Evolutionary conservation across 2,797 vertebrate genomes (phyloP).

Genomic region (Spheniscus humboldti): DNA sequence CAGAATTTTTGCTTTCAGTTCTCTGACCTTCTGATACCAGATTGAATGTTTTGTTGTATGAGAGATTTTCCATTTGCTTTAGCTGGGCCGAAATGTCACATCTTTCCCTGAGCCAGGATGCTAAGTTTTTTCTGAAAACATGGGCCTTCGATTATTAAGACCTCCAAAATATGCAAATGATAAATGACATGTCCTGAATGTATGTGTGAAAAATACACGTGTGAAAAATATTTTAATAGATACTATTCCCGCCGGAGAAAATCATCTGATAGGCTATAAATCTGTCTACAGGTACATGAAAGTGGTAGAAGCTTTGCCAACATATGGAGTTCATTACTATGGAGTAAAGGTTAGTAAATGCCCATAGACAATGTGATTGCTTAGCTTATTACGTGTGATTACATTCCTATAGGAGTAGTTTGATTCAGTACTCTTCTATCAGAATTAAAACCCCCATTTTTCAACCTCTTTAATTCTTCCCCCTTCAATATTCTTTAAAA

Average conservation of each 20-base stretch:
- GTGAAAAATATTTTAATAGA: constrained; percentile 5
- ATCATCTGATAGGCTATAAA: constrained; percentile 17
- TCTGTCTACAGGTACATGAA: constrained; percentile 89
- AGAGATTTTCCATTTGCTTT: not conserved
- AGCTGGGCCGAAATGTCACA: not conserved
- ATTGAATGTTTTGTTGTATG: not conserved
- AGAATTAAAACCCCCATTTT: not conserved
- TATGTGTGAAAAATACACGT: not conserved
- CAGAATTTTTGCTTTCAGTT: constrained; percentile 1
- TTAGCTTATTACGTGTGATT: constrained; percentile 6
- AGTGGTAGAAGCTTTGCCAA: constrained; percentile 91
- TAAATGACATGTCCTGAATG: not conserved
- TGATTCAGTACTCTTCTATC: not conserved
- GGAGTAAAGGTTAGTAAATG: constrained; percentile 90
- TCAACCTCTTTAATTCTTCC: not conserved
- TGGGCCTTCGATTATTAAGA: not conserved
- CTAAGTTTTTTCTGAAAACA: not conserved
- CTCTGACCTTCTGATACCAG: not conserved
- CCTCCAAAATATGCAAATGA: not conserved
- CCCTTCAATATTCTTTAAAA: not conserved
- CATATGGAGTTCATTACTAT: constrained; percentile 98
- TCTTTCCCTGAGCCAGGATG: not conserved
- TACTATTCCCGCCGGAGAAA: constrained; percentile 30
- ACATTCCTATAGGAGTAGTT: constrained; percentile 31
- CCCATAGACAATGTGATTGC: not conserved